phyloP scores from a whole-genome alignment of 2,888 invertebrate genomes.

The Ephialtes manifestator region DNA sequence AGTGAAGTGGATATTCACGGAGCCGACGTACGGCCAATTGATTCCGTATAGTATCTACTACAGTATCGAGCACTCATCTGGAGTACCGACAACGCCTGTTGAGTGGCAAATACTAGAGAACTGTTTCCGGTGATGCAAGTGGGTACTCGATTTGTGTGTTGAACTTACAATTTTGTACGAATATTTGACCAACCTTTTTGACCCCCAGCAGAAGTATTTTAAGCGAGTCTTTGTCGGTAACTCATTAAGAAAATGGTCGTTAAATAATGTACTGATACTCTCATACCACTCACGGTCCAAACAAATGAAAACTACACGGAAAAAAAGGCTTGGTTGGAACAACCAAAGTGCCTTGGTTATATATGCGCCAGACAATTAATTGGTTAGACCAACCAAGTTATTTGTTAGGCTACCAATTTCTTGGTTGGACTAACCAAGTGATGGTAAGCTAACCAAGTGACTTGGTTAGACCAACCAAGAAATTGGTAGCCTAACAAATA shows the following conservation, averaged over 20 bases:
- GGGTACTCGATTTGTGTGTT: neutral
- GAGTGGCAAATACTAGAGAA: neutral
- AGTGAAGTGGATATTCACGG: constrained; percentile 8
- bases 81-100: neutral
- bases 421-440: too few relatives aligned
- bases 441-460: too few relatives aligned
- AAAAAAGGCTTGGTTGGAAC: too few relatives aligned
- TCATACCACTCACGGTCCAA: neutral
- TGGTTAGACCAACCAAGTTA: too few relatives aligned
- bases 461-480: too few relatives aligned
- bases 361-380: too few relatives aligned
- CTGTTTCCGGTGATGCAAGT: neutral
- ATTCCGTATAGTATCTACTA: constrained; percentile 11
- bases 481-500: too few relatives aligned
- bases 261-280: neutral
- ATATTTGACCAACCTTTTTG: neutral
- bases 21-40: constrained; percentile 46
- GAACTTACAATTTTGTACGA: neutral
- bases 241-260: too few relatives aligned
- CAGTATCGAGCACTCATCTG: neutral
- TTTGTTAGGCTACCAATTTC: too few relatives aligned
- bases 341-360: too few relatives aligned
- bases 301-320: neutral
- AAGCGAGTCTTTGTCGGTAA: neutral
- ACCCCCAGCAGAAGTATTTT: neutral